phyloP scores from a whole-genome alignment of 2,797 vertebrate species.

The Argentina silus region DNA sequence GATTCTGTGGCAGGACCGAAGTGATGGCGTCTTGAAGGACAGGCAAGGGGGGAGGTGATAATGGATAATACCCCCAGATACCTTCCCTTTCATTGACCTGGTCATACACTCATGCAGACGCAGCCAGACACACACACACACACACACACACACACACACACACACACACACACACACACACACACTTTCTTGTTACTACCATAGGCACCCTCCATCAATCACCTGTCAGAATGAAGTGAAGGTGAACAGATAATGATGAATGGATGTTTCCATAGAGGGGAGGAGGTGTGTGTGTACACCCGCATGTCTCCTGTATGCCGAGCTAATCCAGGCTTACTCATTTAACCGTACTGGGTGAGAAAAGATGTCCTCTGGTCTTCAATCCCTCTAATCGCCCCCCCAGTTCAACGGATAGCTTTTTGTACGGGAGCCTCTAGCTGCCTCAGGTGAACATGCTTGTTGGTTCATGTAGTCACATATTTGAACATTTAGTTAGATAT shows the following conservation, averaged over 20 bases:
- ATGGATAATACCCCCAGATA: background rate
- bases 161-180: background rate
- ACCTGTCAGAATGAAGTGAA: background rate
- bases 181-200: background rate
- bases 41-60: background rate
- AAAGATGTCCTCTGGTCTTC: background rate
- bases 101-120: background rate
- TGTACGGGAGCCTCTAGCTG: too few relatives aligned
- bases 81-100: background rate
- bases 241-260: background rate
- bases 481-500: too few relatives aligned
- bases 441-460: too few relatives aligned
- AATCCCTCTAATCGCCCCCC: too few relatives aligned
- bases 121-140: background rate
- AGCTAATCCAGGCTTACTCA: background rate
- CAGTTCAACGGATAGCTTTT: too few relatives aligned
- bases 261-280: background rate
- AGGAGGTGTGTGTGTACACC: background rate
- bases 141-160: background rate
- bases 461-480: too few relatives aligned
- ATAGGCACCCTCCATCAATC: background rate
- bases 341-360: background rate
- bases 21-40: slow-evolving; percentile 6
- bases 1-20: background rate
- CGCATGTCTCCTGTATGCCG: background rate